A percentile compares a stretch with the other conserved stretches of the same genome.
phyloP scores from a whole-genome alignment of 2,888 invertebrate genomes.

The Prenolepis imparis region DNA sequence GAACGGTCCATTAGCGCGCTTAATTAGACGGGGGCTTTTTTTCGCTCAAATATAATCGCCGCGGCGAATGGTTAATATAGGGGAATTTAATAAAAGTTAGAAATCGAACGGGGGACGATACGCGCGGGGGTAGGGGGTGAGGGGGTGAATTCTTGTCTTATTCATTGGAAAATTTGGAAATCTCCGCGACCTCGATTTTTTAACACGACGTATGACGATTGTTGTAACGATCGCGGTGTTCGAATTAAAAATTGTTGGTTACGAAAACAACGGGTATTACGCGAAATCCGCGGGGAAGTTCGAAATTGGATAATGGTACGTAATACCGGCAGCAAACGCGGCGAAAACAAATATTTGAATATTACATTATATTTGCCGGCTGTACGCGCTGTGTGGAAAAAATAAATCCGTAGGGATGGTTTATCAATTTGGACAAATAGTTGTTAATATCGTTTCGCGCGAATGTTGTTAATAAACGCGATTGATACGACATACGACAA shows the following conservation, averaged over 20 bases:
- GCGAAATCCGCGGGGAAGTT: constrained; percentile 19
- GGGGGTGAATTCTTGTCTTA: not conserved
- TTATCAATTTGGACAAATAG: constrained; percentile 32
- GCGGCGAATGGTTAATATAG: constrained; percentile 68
- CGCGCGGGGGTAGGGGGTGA: too few species aligned
- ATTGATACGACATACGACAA: constrained; percentile 24
- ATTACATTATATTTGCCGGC: constrained; percentile 20
- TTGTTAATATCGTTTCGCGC: constrained; percentile 30
- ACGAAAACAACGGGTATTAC: constrained; percentile 15
- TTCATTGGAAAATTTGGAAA: not conserved
- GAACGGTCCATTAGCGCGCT: constrained; percentile 71
- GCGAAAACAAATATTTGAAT: constrained; percentile 46
- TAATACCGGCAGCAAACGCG: constrained; percentile 38
- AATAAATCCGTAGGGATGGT: constrained; percentile 23
- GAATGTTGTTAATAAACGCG: constrained; percentile 33
- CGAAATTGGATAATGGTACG: constrained; percentile 47
- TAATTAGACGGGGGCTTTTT: constrained; percentile 64
- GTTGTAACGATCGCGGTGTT: constrained; percentile 2
- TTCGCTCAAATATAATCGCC: constrained; percentile 64
- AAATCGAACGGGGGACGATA: constrained; percentile 22
- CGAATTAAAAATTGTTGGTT: not conserved
- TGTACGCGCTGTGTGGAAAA: not conserved
- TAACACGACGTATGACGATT: not conserved
- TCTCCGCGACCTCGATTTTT: not conserved
- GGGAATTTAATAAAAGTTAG: constrained; percentile 59